Conservation (phyloP, 2,888 invertebrate species). For the Margaritifera margaritifera region DNA sequence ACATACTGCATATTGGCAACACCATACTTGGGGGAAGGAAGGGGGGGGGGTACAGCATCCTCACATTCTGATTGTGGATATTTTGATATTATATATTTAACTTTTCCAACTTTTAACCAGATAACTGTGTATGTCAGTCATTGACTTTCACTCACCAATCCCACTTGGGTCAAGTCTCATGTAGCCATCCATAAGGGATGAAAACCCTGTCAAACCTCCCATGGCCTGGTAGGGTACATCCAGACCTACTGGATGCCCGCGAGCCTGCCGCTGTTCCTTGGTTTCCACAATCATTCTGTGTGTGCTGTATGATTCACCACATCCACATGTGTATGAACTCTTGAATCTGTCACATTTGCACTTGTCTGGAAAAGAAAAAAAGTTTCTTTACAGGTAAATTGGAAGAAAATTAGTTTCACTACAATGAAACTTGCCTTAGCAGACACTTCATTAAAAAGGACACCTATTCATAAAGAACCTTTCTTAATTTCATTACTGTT, state of each 20-base stretch:
- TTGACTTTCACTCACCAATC: constrained; percentile 51
- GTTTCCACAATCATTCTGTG: constrained; percentile 71
- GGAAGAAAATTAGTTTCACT: background rate
- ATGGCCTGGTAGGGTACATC: constrained; percentile 71
- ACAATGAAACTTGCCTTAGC: background rate
- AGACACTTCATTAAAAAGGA: background rate
- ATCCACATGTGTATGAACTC: constrained; percentile 71
- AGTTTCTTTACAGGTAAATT: background rate
- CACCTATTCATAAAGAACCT: no score
- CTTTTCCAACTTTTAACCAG: constrained; percentile 13
- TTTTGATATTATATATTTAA: constrained; percentile 15
- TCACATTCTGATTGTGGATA: background rate
- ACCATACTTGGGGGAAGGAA: no score
- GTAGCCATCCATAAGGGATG: constrained; percentile 72
- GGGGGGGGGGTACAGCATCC: background rate
- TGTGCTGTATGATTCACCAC: constrained; percentile 63
- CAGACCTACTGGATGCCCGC: constrained; percentile 71
- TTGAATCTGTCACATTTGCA: constrained; percentile 67
- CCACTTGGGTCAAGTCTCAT: constrained; percentile 72
- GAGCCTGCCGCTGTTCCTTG: constrained; percentile 66
- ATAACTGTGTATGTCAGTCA: constrained; percentile 1
- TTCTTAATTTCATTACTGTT: no score
- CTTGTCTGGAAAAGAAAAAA: constrained; percentile 29
- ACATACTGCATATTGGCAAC: no score
- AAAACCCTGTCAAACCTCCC: constrained; percentile 73